Base-by-base conservation (phyloP, 2,888 invertebrate genomes). In the Lysandra bellargus region DNA sequence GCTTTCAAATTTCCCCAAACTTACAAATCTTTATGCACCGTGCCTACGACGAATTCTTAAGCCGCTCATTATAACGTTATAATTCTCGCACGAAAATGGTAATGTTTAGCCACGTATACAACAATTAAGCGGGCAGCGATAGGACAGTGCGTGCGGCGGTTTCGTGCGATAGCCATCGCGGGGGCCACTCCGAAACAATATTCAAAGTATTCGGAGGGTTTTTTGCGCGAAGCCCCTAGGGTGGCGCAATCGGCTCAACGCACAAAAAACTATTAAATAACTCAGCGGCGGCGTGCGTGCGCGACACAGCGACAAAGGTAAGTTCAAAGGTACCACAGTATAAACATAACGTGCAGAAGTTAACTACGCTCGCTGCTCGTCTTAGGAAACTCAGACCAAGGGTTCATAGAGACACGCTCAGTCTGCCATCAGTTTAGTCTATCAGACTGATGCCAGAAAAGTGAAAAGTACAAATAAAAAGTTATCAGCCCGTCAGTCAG, bases 241-340 rank as follows among this genome's bases (percentile, higher is more conserved):
- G 93, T 93, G 94, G 93, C 92, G 93, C 92, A 92, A 92, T 92
- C 92, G 91, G 90, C 89, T 90, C 88, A 89, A 86, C 89, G 88
- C 88, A 94, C 93, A 94, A 94, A 94, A 94, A 94, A 92, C 90
- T 92, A 93, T 93, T 91, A 93, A 92, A 93, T 93, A 93, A 92
- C 92, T 92, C 91, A 90, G 89, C 91, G 91, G 92, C 91, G 91
- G 91, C 92, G 85, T 85, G 85, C 91, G 91, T 92, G 92, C 92
- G 91, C 89, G 92, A 90, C 90, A 90, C 88, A 87, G 89, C 91
- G 89, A 89, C 90, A 88, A 90, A 88, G 85, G 83, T 85, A 84
- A 83, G 83, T 57, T 57, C 57, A 57, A 57, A 57, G 57, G 57
- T 57, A 1, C 57, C 57, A 57, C 57, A 57, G 57, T 57, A 57